These are phyloP conservation scores for Hylyphantes graminicola DNA, from an alignment of 1,140 invertebrate species.

Conservation along the genomic window DNA sequence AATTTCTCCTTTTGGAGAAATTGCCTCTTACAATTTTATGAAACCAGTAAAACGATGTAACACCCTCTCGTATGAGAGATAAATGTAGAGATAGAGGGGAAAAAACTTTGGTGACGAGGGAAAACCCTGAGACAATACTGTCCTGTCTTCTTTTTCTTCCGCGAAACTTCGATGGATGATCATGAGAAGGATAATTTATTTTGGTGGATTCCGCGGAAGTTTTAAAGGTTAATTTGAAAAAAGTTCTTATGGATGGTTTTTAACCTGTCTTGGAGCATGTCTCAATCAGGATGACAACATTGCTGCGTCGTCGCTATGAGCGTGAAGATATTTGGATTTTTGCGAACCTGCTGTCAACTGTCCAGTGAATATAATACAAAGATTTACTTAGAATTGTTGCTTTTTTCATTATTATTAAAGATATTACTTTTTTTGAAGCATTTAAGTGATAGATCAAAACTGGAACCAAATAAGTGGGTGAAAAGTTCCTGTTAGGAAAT, in stretches of 20 bases:
- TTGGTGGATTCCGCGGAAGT: slow-evolving; percentile 23
- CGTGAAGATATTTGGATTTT: not conserved
- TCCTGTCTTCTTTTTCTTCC: not conserved
- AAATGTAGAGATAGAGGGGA: not conserved
- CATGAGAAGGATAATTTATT: slow-evolving; percentile 36
- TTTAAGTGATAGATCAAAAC: too few species aligned
- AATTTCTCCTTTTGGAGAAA: too few species aligned
- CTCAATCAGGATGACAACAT: not conserved
- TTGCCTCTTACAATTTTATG: too few species aligned
- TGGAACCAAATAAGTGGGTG: too few species aligned
- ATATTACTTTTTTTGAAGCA: too few species aligned
- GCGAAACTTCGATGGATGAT: slow-evolving; percentile 40
- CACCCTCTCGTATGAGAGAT: slow-evolving; percentile 15
- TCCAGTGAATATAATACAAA: too few species aligned
- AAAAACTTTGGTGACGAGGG: not conserved
- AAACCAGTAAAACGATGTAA: not conserved
- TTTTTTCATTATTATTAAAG: too few species aligned
- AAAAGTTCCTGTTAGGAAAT: too few species aligned
- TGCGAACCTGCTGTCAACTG: too few species aligned
- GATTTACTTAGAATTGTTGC: too few species aligned
- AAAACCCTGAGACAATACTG: slow-evolving; percentile 24
- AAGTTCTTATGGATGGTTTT: not conserved
- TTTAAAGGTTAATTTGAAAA: not conserved
- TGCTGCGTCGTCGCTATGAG: not conserved
- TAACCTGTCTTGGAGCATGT: not conserved